Conservation (phyloP, 2,888 invertebrate species). For the Euzetes globulus region DNA sequence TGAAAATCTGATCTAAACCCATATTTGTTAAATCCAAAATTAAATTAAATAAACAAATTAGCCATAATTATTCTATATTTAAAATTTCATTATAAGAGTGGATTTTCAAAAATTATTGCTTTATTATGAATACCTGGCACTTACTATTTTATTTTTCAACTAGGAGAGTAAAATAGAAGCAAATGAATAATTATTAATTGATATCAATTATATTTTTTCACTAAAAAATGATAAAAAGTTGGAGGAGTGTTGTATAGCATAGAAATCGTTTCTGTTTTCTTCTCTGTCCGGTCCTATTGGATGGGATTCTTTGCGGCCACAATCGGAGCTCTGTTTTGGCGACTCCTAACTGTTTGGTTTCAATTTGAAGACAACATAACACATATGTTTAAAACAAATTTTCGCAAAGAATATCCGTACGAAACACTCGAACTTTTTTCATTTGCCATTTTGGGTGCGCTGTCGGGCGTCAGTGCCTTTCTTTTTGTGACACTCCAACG, state of each 20-base stretch:
- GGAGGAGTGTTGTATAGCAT: conserved; percentile 95
- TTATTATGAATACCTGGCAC: no score
- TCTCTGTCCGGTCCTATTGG: conserved; percentile 98
- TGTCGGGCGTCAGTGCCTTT: conserved; percentile 77
- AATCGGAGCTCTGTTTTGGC: conserved; percentile 90
- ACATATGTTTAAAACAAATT: conserved; percentile 80
- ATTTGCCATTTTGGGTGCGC: conserved; percentile 82
- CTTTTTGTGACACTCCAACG: conserved; percentile 86
- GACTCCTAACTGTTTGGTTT: conserved; percentile 89
- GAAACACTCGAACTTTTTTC: conserved; percentile 92
- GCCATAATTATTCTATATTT: no score
- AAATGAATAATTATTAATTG: no score
- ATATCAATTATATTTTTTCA: background rate
- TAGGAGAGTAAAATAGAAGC: no score
- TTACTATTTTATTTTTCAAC: no score
- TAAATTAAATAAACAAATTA: no score
- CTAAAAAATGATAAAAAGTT: conserved; percentile 53
- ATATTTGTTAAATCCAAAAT: no score
- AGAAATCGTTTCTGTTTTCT: conserved; percentile 97
- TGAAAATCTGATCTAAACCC: no score
- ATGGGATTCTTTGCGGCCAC: conserved; percentile 96
- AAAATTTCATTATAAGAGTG: no score
- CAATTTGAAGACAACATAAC: conserved; percentile 86
- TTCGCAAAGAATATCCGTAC: conserved; percentile 91
- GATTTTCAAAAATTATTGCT: no score